Evolutionary conservation across 2,797 vertebrate genomes (phyloP).

Genomic region (Pelodytes ibericus): DNA sequence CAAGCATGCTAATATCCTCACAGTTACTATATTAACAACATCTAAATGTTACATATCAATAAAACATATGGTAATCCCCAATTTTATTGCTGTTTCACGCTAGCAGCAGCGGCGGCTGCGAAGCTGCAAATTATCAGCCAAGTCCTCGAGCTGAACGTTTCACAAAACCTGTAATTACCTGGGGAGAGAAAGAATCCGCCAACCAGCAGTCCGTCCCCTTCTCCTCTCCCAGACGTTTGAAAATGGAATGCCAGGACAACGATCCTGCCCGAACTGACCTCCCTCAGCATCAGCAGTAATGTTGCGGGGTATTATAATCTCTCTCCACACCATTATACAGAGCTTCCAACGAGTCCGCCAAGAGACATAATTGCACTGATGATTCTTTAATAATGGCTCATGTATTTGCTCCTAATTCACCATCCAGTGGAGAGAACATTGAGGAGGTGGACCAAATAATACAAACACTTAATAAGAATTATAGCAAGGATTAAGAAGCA

Average conservation of each 20-base stretch:
- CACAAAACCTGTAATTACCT: constrained; percentile 48
- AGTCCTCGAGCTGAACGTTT: constrained; percentile 42
- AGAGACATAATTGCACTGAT: neutral
- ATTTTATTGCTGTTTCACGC: constrained; percentile 49
- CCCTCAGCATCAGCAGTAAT: neutral
- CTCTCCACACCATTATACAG: neutral
- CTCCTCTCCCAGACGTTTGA: neutral
- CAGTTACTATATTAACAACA: constrained; percentile 49
- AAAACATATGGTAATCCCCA: constrained; percentile 52
- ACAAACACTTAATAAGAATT: too few species aligned
- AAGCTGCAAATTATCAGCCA: constrained; percentile 50
- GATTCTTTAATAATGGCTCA: neutral
- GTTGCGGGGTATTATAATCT: neutral
- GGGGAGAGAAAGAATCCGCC: constrained; percentile 41
- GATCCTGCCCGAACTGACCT: neutral
- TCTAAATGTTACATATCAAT: constrained; percentile 51
- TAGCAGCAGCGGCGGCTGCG: constrained; percentile 41
- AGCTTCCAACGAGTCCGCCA: neutral
- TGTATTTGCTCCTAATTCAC: neutral
- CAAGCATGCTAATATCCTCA: constrained; percentile 41
- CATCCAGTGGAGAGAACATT: neutral
- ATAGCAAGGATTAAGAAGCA: too few species aligned
- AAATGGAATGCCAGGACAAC: constrained; percentile 6
- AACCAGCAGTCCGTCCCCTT: constrained; percentile 2
- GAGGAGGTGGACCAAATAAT: too few species aligned